Base-by-base conservation (phyloP, 2,888 invertebrate species). In the Andrena trimmerana region DNA sequence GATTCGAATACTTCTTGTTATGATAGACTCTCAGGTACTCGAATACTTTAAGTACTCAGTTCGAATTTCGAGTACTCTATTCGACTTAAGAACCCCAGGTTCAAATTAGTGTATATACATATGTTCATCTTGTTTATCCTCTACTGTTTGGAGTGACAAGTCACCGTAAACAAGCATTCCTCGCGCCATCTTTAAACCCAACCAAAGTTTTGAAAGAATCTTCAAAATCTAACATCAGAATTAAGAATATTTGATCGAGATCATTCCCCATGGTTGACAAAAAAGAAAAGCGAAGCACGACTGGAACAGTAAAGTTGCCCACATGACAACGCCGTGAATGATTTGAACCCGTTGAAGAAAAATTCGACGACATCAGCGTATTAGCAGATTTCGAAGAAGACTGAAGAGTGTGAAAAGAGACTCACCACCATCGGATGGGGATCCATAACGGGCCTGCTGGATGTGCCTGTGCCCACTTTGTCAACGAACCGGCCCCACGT, bases 381-480 rank as follows among this genome's bases (percentile, higher is more conserved):
- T 79, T n/a, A 36, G 13, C 65, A 7, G 7, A 24, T 10, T 31
- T 42, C 24, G 16, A 57, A 67, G 13, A 66, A 10, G 20, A 13
- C 16, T 16, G 1, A 4, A 13, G 10, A 65, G 1, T 8, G 68
- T 36, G 52, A n/a, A 2, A 52, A 24, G 6, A 27, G 27, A 84
- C 92, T 92, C 75, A 92, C 92, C 75, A 92, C 92, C 92, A 91
- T 92, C 85, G 88, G 89, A 86, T 87, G 75, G 88, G 90, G 89
- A 92, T 92, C 92, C 92, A 92, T 92, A 90, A 92, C 92, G 91
- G 62, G 81, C 69, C 68, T 67, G 33, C 27, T 66, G 57, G 24
- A 13, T 8, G 8, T 65, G 5, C 33, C 68, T 10, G 54, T 70
- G 27, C 24, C 27, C 74, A 71, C 74, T 74, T 73, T 77, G 84